phyloP scores from a whole-genome alignment of 37 sponge, comb jelly and placozoan genomes.

The Petrosia ficiformis region DNA sequence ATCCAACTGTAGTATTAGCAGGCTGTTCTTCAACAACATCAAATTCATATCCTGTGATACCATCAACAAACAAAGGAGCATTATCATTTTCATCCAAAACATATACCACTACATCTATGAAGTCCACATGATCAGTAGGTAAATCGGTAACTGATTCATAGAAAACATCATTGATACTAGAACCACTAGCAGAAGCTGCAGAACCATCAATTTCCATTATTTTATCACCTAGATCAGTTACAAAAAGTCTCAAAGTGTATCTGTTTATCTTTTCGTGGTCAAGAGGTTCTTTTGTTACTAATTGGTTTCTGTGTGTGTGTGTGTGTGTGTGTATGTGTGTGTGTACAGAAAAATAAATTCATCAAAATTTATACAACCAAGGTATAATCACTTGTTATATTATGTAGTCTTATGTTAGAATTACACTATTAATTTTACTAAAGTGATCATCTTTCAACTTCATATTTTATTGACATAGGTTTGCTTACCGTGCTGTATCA shows the following conservation, averaged over 20 bases:
- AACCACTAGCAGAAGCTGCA: not conserved
- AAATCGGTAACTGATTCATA: not conserved
- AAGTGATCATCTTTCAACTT: no score
- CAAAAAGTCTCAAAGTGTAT: not conserved
- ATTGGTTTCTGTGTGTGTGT: slow-evolving; percentile 2
- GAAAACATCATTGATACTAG: no score
- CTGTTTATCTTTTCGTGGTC: not conserved
- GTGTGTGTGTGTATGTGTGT: no score
- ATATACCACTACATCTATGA: slow-evolving; percentile 12
- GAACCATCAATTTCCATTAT: not conserved
- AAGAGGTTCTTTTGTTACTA: not conserved
- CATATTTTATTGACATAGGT: no score
- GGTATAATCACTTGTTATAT: no score
- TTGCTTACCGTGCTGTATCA: not conserved
- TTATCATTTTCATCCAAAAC: slow-evolving; percentile 43
- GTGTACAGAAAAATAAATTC: not conserved
- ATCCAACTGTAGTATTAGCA: not conserved
- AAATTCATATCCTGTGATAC: not conserved
- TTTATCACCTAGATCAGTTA: not conserved
- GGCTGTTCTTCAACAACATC: slow-evolving; percentile 25
- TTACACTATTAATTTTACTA: no score
- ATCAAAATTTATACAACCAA: not conserved
- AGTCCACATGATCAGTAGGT: not conserved
- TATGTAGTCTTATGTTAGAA: no score
- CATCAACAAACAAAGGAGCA: slow-evolving; percentile 25